These are phyloP conservation scores for Cyclura pinguis DNA, from an alignment of 2,797 vertebrate species.

Conservation along the genomic window DNA sequence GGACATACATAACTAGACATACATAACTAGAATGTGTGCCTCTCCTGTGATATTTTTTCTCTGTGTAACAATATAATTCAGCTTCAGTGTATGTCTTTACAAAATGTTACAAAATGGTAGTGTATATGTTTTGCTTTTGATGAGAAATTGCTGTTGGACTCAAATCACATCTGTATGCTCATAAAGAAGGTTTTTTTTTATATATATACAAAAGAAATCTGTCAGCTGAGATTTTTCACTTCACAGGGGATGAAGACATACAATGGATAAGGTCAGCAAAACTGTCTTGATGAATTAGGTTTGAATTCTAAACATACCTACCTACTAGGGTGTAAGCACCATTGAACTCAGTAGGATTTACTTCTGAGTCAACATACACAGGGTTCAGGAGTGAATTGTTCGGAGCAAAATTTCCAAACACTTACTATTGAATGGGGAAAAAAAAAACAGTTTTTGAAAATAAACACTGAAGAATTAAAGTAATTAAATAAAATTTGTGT, in stretches of 20 bases:
- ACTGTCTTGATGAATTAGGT: not conserved
- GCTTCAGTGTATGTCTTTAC: not conserved
- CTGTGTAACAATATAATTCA: not conserved
- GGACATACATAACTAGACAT: not conserved
- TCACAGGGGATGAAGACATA: not conserved
- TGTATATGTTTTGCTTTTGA: slow-evolving; percentile 1
- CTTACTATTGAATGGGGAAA: not conserved
- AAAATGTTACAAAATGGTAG: not conserved
- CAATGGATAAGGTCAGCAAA: not conserved
- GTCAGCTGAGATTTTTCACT: not conserved
- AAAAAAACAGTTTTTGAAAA: not conserved
- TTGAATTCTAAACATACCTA: not conserved
- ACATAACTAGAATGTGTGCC: not conserved
- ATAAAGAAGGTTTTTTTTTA: not conserved
- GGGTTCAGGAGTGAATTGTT: not conserved
- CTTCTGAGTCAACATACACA: not conserved
- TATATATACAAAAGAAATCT: not conserved
- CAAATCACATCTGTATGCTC: not conserved
- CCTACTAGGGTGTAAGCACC: not conserved
- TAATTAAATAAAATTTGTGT: not conserved
- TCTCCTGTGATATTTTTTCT: not conserved
- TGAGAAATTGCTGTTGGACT: not conserved
- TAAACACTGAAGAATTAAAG: not conserved
- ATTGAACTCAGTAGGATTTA: not conserved
- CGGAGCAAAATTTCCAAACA: not conserved